Evolutionary conservation across 2,797 vertebrate species (phyloP).

Genomic region (Silurus aristotelis): DNA sequence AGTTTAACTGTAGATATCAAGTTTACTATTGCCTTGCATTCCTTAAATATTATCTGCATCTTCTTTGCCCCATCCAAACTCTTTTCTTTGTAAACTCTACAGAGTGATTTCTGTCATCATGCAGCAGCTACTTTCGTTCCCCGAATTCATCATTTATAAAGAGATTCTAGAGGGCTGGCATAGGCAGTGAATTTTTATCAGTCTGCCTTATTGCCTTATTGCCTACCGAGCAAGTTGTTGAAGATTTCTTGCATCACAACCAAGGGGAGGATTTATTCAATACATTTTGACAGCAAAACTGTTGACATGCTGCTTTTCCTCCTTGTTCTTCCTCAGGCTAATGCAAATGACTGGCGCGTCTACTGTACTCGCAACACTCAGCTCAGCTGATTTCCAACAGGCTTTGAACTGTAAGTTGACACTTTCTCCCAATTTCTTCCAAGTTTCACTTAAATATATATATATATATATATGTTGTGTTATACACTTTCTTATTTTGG

Average conservation of each 20-base stretch:
- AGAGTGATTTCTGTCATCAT: constrained; percentile 8
- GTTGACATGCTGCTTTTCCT: constrained; percentile 1
- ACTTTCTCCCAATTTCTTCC: not conserved
- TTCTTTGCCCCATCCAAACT: not conserved
- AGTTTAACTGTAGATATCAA: not conserved
- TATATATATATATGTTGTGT: too few species aligned
- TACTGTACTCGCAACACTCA: not conserved
- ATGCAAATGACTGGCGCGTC: not conserved
- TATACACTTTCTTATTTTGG: not conserved
- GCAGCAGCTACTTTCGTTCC: not conserved
- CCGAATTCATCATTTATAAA: constrained; percentile 25
- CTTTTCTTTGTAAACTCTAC: not conserved
- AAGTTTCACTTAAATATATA: not conserved
- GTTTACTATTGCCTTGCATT: not conserved
- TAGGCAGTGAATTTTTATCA: constrained; percentile 15
- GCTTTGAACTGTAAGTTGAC: constrained; percentile 2
- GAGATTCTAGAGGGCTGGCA: not conserved
- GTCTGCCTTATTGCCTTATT: constrained; percentile 4
- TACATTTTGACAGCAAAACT: constrained; percentile 19
- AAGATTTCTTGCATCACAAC: constrained; percentile 29
- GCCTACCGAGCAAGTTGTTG: not conserved
- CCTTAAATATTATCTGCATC: not conserved
- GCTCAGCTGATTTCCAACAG: not conserved
- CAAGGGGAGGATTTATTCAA: constrained; percentile 29
- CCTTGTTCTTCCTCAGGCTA: not conserved